Evolutionary conservation across 2,113 vertebrate species (phyloP).

Genomic region (Oreocharis arfaki): DNA sequence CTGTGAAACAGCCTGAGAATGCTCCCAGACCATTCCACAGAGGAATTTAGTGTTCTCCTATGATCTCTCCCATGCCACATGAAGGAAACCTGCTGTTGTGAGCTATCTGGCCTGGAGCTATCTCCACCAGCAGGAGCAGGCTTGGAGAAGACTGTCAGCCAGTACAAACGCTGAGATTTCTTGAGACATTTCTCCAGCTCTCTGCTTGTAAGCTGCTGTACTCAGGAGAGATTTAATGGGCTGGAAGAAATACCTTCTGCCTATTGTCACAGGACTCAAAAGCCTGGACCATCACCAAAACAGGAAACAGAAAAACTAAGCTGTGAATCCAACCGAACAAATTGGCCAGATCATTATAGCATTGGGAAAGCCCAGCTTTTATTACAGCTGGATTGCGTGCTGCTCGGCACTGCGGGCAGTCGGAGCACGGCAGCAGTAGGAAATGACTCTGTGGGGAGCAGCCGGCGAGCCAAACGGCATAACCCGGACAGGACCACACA

Average conservation of each 20-base stretch:
- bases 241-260: slow-evolving; percentile 19
- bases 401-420: neutral
- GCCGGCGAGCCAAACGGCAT: neutral
- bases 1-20: accelerated
- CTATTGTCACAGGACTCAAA: neutral
- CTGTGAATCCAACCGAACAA: neutral
- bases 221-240: neutral
- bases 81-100: neutral
- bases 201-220: neutral
- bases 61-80: neutral
- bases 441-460: slow-evolving; percentile 26
- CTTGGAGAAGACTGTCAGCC: neutral
- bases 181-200: neutral
- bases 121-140: neutral
- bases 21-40: neutral
- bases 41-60: neutral
- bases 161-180: neutral
- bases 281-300: slow-evolving; percentile 18
- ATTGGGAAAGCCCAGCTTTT: neutral
- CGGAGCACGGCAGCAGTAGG: neutral
- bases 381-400: neutral
- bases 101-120: neutral
- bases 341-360: neutral
- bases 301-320: slow-evolving; percentile 21
- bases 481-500: neutral